Conservation (phyloP, 2,797 vertebrate species). For the Oreochromis grahami region DNA sequence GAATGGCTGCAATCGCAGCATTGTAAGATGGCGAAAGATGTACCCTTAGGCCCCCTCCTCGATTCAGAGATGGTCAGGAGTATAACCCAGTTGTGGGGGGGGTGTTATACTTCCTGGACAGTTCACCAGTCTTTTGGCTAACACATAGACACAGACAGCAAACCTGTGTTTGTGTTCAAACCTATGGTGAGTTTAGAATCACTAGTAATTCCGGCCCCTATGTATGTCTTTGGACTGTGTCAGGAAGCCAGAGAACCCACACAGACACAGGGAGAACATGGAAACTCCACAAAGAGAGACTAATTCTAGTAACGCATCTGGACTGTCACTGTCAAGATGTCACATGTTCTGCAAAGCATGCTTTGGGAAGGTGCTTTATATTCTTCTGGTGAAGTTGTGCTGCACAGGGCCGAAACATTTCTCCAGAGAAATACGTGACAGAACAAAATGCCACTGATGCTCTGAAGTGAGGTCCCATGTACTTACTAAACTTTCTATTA, state of each 20-base stretch:
- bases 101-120: too few relatives aligned
- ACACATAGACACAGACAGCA: neutral
- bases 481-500: neutral
- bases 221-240: neutral
- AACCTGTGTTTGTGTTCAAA: neutral
- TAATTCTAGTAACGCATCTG: neutral
- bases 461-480: neutral
- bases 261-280: accelerated
- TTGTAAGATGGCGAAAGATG: too few relatives aligned
- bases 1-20: too few relatives aligned
- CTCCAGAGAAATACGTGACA: neutral
- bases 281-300: neutral
- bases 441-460: neutral
- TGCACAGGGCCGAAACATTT: neutral
- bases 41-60: too few relatives aligned
- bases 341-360: neutral
- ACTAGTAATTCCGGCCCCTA: neutral
- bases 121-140: neutral
- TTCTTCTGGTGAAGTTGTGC: neutral
- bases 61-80: too few relatives aligned
- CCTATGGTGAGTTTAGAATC: neutral
- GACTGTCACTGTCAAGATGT: neutral
- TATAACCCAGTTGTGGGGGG: accelerated
- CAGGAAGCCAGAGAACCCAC: neutral
- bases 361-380: neutral